Evolutionary conservation across 1,140 invertebrate species (phyloP).

Genomic region (Oppia nitens): DNA sequence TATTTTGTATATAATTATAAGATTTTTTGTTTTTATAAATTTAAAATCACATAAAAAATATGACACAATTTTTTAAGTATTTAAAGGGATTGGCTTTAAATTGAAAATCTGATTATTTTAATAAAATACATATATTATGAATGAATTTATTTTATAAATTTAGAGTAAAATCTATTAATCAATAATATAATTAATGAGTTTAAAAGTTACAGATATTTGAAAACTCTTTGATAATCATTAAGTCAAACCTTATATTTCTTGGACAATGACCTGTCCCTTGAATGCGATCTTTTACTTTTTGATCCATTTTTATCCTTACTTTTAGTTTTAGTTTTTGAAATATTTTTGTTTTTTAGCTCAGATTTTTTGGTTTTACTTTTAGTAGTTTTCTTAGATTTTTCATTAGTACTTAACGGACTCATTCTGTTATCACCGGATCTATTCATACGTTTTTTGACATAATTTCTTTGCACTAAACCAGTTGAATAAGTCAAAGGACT

Average conservation of each 20-base stretch:
- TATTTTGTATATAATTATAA: too few relatives aligned
- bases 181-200: too few relatives aligned
- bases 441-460: not conserved
- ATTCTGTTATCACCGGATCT: not conserved
- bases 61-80: too few relatives aligned
- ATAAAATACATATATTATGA: too few relatives aligned
- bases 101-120: too few relatives aligned
- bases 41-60: too few relatives aligned
- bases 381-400: not conserved
- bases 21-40: too few relatives aligned
- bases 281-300: not conserved
- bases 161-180: too few relatives aligned
- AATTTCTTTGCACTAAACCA: not conserved
- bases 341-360: not conserved
- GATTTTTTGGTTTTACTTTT: not conserved
- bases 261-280: not conserved
- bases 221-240: too few relatives aligned
- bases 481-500: not conserved
- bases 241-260: not conserved
- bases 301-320: not conserved
- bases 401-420: not conserved
- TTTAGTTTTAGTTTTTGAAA: not conserved
- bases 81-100: too few relatives aligned
- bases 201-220: too few relatives aligned
- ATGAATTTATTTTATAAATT: too few relatives aligned